These are phyloP conservation scores for Parauchenoglanis punctatus DNA, from an alignment of 2,797 vertebrate genomes.

Conservation along the genomic window DNA sequence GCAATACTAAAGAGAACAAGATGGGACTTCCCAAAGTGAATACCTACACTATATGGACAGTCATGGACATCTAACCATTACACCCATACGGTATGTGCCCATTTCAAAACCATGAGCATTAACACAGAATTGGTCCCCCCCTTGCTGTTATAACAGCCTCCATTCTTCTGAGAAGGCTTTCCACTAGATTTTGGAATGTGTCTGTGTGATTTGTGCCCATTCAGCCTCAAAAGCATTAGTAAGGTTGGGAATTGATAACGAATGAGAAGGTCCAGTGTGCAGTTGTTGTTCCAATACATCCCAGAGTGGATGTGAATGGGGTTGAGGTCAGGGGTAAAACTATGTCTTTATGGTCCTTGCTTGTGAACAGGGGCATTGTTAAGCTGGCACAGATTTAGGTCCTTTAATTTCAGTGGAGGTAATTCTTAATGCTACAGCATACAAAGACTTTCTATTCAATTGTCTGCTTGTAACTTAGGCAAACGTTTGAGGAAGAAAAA, in stretches of 20 bases:
- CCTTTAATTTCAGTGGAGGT: not conserved
- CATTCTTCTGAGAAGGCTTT: not conserved
- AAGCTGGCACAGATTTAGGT: not conserved
- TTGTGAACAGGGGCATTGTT: not conserved
- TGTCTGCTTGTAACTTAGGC: not conserved
- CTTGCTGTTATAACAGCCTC: not conserved
- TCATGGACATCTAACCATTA: not conserved
- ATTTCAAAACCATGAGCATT: not conserved
- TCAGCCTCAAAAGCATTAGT: not conserved
- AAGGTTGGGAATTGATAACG: not conserved
- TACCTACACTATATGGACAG: not conserved
- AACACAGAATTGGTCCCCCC: not conserved
- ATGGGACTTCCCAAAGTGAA: not conserved
- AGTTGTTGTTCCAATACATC: not conserved
- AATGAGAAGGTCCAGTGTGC: not conserved
- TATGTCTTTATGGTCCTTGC: not conserved
- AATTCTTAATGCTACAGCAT: not conserved
- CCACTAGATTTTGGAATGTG: not conserved
- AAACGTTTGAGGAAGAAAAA: not conserved
- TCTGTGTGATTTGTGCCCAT: not conserved
- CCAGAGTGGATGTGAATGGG: not conserved
- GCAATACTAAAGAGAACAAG: not conserved
- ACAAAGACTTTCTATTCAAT: not conserved
- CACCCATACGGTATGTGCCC: not conserved
- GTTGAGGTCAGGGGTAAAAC: not conserved